Percentiles rank a stretch among this genome's conserved stretches.
Evolutionary conservation across 2,888 invertebrate species (phyloP).

Genomic region (Cantharis flavilabris): DNA sequence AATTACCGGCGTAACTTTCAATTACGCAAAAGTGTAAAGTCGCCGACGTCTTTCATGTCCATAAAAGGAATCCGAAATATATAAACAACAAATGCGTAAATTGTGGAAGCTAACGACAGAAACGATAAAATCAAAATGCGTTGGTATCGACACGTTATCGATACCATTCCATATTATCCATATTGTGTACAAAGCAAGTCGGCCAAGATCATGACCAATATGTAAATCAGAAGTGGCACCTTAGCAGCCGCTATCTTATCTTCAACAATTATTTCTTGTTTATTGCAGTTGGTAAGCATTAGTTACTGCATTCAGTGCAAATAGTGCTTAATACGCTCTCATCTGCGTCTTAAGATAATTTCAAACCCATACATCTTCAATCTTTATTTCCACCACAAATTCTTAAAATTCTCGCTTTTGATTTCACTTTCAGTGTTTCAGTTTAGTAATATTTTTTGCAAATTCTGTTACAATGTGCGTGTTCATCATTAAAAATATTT

Average conservation of each 20-base stretch:
- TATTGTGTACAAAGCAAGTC: conserved; percentile 45
- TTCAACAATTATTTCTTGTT: conserved; percentile 54
- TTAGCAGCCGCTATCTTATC: conserved; percentile 52
- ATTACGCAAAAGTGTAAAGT: background rate
- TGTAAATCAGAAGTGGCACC: conserved; percentile 52
- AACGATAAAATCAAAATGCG: conserved; percentile 35
- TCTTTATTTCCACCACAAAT: conserved; percentile 41
- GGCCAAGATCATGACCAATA: conserved; percentile 47
- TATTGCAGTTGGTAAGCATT: conserved; percentile 48
- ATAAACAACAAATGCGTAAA: conserved; percentile 28
- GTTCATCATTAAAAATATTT: background rate
- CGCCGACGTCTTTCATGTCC: background rate
- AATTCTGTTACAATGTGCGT: background rate
- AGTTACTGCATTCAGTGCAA: conserved; percentile 52
- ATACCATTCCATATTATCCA: conserved; percentile 42
- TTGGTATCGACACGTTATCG: conserved; percentile 34
- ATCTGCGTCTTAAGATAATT: conserved; percentile 44
- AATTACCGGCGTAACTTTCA: background rate
- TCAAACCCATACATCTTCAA: conserved; percentile 47
- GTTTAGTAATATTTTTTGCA: background rate
- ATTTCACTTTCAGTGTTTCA: background rate
- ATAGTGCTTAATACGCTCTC: conserved; percentile 47
- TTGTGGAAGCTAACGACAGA: conserved; percentile 36
- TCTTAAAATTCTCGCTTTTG: background rate
- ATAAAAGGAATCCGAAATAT: conserved; percentile 4